Conservation (phyloP, 2,113 vertebrate genomes). For the Podarcis raffonei region DNA sequence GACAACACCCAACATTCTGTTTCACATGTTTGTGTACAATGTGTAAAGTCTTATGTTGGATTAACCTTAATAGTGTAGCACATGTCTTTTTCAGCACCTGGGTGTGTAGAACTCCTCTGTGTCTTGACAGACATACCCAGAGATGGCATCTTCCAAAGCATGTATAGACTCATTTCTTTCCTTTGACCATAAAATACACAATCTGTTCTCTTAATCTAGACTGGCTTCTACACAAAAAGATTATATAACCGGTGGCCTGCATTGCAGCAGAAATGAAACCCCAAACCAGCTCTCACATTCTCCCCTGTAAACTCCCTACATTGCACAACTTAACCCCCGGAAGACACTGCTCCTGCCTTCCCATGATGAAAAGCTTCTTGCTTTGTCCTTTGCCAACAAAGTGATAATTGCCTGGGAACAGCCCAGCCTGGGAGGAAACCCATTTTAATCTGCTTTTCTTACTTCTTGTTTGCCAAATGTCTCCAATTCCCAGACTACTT, state of each 20-base stretch:
- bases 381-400: background rate
- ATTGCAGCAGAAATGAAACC: background rate
- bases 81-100: background rate
- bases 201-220: background rate
- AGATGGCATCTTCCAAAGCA: background rate
- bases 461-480: background rate
- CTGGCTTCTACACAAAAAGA: background rate
- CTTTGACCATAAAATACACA: background rate
- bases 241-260: background rate
- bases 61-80: background rate
- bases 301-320: background rate
- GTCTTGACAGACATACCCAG: background rate
- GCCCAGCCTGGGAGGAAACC: constrained; percentile 37
- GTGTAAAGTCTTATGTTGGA: background rate
- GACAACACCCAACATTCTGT: background rate
- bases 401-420: background rate
- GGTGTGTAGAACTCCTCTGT: background rate
- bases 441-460: constrained; percentile 20
- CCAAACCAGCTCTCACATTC: background rate
- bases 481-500: constrained; percentile 30
- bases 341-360: background rate
- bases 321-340: background rate
- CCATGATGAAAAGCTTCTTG: background rate
- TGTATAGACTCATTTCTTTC: background rate
- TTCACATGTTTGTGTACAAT: background rate